Base-by-base conservation (phyloP, 2,888 invertebrate species). In the Caenorhabditis sp. region DNA sequence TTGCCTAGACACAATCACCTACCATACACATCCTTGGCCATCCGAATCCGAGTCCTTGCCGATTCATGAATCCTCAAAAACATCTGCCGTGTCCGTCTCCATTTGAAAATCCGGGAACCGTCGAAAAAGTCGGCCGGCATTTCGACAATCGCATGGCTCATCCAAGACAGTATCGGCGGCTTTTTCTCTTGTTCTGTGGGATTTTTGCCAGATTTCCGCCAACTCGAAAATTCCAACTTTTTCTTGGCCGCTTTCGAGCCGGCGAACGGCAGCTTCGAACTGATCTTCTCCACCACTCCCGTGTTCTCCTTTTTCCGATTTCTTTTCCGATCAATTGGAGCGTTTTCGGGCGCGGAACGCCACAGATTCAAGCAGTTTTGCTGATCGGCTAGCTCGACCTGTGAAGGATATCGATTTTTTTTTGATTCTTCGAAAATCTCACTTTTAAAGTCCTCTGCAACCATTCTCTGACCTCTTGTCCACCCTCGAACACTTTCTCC, bases 401-500 rank as follows among this genome's bases (percentile, higher is more conserved):
- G 32, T n/a, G n/a, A n/a, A n/a, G n/a, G n/a, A n/a, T n/a, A 67
- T 67, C 67, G 20, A 32, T 32, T 32, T 32, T 32, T 32, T 32
- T 32, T 32, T 9, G 32, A 32, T 26, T 26, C 53, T 55, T 76
- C 61, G 20, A 76, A 24, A 18, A 20, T 53, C 11, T n/a, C 53
- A 53, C 53, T 55, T 76, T 67, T 22, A 76, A 24, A 18, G 26
- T 53, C 11, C 47, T 26, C 1, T 51, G 0, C 6, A 28, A 44
- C 77, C 68, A 77, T n/a, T 32, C 51, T 6, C 18, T 15, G 9
- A 64, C 56, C n/a, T 78, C 70, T 18, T 55, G 58, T 1, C 28
- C 22, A 8, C 76, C 76, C 24, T 80, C 80, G 20, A 58, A 81
- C 8, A 81, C 58, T 24, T 81, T 81, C 22, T 76, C 70, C n/a